phyloP scores from a whole-genome alignment of 2,113 vertebrate species.

The Boleophthalmus pectinirostris region DNA sequence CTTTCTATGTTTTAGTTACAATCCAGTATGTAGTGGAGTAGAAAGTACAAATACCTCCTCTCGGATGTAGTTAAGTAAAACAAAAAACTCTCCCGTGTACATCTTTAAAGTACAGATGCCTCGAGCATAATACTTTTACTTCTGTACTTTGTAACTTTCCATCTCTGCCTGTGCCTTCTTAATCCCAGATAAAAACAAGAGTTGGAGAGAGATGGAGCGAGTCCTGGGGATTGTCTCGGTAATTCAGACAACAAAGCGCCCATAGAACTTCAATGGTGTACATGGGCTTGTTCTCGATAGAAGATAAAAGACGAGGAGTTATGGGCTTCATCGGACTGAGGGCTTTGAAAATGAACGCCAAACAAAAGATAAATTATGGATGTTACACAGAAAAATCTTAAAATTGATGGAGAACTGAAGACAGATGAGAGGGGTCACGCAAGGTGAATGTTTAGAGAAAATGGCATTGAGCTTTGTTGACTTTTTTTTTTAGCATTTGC shows the following conservation, averaged over 20 bases:
- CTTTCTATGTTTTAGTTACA: too few relatives aligned
- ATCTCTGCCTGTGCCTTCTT: conserved; percentile 49
- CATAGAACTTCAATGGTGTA: conserved; percentile 59
- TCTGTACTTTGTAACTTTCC: too few relatives aligned
- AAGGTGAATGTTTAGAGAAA: conserved; percentile 3
- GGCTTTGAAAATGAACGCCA: conserved; percentile 71
- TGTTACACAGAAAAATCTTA: conserved; percentile 50
- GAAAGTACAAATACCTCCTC: too few relatives aligned
- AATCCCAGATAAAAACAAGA: conserved; percentile 74
- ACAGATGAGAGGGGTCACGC: conserved; percentile 30
- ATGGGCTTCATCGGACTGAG: conserved; percentile 51
- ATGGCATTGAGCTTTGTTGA: too few relatives aligned
- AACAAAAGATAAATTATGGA: conserved; percentile 67
- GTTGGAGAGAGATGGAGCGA: conserved; percentile 52
- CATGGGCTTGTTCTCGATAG: conserved; percentile 59
- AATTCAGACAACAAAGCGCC: conserved; percentile 68
- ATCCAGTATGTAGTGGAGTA: too few relatives aligned
- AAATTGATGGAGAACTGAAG: conserved; percentile 38
- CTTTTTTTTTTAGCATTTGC: too few relatives aligned
- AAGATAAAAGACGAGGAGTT: conserved; percentile 62
- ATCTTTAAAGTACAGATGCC: too few relatives aligned
- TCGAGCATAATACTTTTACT: too few relatives aligned
- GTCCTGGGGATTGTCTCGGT: conserved; percentile 53
- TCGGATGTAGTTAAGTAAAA: too few relatives aligned
- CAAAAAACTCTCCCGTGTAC: too few relatives aligned